Percentiles rank a stretch among this genome's conserved stretches.
phyloP scores from a whole-genome alignment of 2,797 vertebrate species.

The Neomorphus geoffroyi region DNA sequence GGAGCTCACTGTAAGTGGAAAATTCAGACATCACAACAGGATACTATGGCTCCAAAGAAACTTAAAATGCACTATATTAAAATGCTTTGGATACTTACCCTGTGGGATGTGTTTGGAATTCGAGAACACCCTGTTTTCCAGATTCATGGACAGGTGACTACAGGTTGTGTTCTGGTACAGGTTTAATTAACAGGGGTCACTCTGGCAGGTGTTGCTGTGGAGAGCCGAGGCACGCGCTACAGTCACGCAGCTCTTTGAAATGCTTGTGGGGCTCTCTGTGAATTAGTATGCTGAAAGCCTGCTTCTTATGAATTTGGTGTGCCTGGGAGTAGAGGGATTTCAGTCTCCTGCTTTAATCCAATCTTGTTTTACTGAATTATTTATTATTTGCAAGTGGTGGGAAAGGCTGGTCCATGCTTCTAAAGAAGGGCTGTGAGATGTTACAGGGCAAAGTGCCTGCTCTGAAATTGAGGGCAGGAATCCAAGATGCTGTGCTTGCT shows the following conservation, averaged over 20 bases:
- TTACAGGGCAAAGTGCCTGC: background rate
- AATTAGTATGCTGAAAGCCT: background rate
- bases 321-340: background rate
- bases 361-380: slow-evolving; percentile 50
- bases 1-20: background rate
- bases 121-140: background rate
- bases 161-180: background rate
- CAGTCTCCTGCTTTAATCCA: background rate
- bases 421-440: background rate
- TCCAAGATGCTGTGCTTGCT: background rate
- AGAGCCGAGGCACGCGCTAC: background rate
- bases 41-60: background rate
- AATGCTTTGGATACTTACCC: background rate
- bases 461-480: background rate
- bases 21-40: background rate
- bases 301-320: background rate
- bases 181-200: background rate
- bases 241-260: background rate
- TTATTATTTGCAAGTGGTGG: slow-evolving; percentile 42
- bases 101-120: background rate
- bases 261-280: background rate
- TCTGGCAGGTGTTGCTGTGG: accelerated
- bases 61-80: background rate
- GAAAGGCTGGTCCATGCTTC: background rate
- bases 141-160: background rate